Evolutionary conservation across 2,888 invertebrate genomes (phyloP), one percentile per base, ranked within the genome.

Genomic region (Volucella bombylans): DNA sequence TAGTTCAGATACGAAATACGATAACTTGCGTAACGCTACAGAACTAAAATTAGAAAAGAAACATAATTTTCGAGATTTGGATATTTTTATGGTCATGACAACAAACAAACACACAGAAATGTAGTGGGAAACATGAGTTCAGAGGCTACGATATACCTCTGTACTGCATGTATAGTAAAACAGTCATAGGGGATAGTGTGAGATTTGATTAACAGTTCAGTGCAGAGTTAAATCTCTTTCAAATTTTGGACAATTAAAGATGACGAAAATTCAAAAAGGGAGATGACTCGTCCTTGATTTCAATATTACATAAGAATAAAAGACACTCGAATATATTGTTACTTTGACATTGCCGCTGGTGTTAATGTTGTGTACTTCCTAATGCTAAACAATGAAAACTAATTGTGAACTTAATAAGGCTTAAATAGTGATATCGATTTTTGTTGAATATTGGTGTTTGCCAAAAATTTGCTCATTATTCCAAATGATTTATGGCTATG

Each of bases 251-350:
- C 59, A 31, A 31, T 15, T 15, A 59, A 41, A 38, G 11, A 38
- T 11, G 39, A 50, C n/a, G 14, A 41, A 38, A 57, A 9, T 14
- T 15, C 38, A 41, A 43, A 52, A n/a, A 38, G 54, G 23, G 49
- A 47, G 61, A 57, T 43, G 15, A 31, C 23, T 49, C 38, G 77
- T 77, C 72, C 82, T 82, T 82, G 71, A 77, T 71, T 41, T 82
- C 38, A 54, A 43, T 14, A 65, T 82, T 78, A 72, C 12, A 54
- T 77, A 82, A 77, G 61, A 82, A 77, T 55, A 50, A n/a, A 55
- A 23, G 15, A 3, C 6, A 59, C 38, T 39, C 11, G 10, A n/a
- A 47, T 49, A 23, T 68, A 47, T 31, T 23, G 67, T 72, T 82
- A 67, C 67, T 43, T 65, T 67, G 72, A 45, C 82, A 76, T 50